Evolutionary conservation across 1,140 invertebrate species (phyloP).

Genomic region (Hypothenemus hampei): DNA sequence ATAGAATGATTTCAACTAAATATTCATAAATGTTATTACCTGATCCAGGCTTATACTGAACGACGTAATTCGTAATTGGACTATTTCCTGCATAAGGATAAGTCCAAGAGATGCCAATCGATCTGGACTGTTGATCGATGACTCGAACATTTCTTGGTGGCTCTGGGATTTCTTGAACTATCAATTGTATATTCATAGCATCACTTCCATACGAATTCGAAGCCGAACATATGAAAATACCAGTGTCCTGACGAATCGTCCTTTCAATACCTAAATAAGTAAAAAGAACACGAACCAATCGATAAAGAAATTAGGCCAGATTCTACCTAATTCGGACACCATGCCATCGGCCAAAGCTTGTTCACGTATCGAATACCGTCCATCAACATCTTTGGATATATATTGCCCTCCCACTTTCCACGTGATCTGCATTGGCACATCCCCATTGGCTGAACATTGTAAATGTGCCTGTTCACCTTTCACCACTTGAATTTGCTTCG

Average conservation of each 20-base stretch:
- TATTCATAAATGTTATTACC: slow-evolving; percentile 56
- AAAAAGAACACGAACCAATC: background rate
- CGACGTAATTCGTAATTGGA: slow-evolving; percentile 79
- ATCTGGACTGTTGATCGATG: slow-evolving; percentile 73
- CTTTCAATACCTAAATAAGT: slow-evolving; percentile 55
- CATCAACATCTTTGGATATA: slow-evolving; percentile 61
- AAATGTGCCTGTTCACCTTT: slow-evolving; percentile 72
- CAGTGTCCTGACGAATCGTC: slow-evolving; percentile 82
- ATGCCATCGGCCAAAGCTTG: slow-evolving; percentile 74
- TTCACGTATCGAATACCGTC: slow-evolving; percentile 60
- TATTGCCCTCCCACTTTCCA: slow-evolving; percentile 65
- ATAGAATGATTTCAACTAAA: no score
- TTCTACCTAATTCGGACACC: slow-evolving; percentile 64
- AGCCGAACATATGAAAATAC: slow-evolving; percentile 81
- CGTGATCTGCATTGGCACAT: slow-evolving; percentile 80
- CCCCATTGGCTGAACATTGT: slow-evolving; percentile 83
- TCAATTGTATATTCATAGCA: slow-evolving; percentile 84
- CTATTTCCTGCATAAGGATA: slow-evolving; percentile 83
- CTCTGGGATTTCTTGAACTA: slow-evolving; percentile 88
- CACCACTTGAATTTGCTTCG: slow-evolving; percentile 67
- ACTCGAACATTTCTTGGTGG: slow-evolving; percentile 79
- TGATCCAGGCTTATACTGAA: slow-evolving; percentile 79
- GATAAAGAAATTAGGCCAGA: background rate
- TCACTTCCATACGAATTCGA: slow-evolving; percentile 87
- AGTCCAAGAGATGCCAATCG: slow-evolving; percentile 78